phyloP scores from a whole-genome alignment of 2,113 vertebrate species.

The Gila orcuttii region DNA sequence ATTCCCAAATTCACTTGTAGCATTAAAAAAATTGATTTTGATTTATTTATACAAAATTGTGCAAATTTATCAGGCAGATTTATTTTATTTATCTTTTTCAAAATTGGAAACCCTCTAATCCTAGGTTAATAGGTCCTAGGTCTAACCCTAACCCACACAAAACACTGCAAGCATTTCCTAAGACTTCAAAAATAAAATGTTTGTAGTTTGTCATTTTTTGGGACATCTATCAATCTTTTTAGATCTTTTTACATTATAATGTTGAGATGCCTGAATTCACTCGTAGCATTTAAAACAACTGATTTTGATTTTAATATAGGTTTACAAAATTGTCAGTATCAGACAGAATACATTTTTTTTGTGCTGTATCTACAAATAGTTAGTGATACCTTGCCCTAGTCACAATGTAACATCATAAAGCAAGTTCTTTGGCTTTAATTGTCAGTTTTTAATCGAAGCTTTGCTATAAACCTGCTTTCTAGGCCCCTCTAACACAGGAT shows the following conservation, averaged over 20 bases:
- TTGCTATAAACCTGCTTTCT: background rate
- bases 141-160: no score
- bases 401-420: background rate
- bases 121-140: no score
- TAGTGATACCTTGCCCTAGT: background rate
- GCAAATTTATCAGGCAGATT: background rate
- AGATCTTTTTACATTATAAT: background rate
- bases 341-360: background rate
- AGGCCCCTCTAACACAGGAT: conserved; percentile 86
- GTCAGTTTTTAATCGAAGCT: background rate
- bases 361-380: background rate
- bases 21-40: background rate
- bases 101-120: background rate
- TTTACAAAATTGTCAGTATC: background rate
- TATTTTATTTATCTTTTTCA: background rate
- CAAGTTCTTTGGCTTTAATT: background rate
- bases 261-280: background rate
- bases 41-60: background rate
- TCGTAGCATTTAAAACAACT: background rate
- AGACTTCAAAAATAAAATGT: no score
- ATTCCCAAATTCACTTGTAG: background rate
- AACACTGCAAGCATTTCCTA: background rate
- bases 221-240: background rate
- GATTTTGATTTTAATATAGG: background rate
- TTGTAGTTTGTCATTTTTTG: background rate